These are phyloP conservation scores for Carassius gibelio DNA, from an alignment of 2,113 vertebrate genomes.

Conservation along the genomic window DNA sequence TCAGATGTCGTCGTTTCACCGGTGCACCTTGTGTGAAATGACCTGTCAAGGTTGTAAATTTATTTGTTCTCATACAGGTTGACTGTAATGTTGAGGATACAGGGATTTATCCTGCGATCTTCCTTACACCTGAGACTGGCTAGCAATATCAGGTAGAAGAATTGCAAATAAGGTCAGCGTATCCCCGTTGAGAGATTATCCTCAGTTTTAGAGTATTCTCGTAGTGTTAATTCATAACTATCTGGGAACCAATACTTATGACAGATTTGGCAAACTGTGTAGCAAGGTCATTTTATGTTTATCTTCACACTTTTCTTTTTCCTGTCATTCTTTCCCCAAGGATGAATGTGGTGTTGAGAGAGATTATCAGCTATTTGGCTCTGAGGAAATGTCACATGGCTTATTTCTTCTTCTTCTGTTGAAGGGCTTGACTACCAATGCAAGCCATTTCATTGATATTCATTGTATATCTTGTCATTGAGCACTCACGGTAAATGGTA, in stretches of 20 bases:
- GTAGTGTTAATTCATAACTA: conserved; percentile 16
- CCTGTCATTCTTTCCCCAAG: conserved; percentile 13
- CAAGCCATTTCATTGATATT: conserved; percentile 26
- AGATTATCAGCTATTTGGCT: conserved; percentile 34
- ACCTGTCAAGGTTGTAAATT: conserved; percentile 72
- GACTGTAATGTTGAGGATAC: conserved; percentile 70
- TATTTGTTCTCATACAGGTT: conserved; percentile 73
- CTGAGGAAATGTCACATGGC: not conserved
- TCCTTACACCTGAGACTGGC: conserved; percentile 50
- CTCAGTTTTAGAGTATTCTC: conserved; percentile 15
- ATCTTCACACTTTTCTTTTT: conserved; percentile 34
- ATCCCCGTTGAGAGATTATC: conserved; percentile 6
- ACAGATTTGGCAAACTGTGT: not conserved
- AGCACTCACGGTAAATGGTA: not conserved
- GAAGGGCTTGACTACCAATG: conserved; percentile 20
- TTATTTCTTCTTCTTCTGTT: not conserved
- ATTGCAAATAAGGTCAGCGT: conserved; percentile 50
- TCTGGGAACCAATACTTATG: not conserved
- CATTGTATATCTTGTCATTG: conserved; percentile 13
- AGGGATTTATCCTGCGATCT: conserved; percentile 59
- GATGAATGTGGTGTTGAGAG: conserved; percentile 19
- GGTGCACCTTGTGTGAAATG: conserved; percentile 68
- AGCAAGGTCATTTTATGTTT: conserved; percentile 37
- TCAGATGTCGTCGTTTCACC: conserved; percentile 64
- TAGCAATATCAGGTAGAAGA: conserved; percentile 43